Evolutionary conservation across 1,140 invertebrate species (phyloP).

Genomic region (Drosophila watanabei): DNA sequence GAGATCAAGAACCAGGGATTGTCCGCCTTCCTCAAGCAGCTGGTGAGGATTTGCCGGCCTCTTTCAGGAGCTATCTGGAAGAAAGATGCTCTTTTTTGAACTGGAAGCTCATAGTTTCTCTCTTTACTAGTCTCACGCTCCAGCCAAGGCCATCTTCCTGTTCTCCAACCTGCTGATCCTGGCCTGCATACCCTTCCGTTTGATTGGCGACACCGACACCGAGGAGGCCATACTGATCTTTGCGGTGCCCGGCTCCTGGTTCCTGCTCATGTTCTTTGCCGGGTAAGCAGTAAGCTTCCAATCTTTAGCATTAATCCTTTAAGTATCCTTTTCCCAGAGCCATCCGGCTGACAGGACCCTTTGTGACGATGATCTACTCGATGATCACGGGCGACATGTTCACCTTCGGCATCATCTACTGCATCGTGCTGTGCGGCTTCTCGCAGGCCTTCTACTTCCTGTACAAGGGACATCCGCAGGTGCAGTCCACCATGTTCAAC

Average conservation of each 20-base stretch:
- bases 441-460: constrained; percentile 98
- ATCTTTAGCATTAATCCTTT: not conserved
- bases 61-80: too few species aligned
- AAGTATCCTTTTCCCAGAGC: constrained; percentile 88
- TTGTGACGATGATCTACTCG: constrained; percentile 99
- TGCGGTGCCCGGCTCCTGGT: constrained; percentile 97
- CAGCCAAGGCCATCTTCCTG: constrained; percentile 97
- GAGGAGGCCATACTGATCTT: constrained; percentile 97
- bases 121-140: constrained; percentile 93
- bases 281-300: constrained; percentile 91
- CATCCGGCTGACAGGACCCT: constrained; percentile 96
- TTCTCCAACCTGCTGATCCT: constrained; percentile 97
- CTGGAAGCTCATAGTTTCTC: not conserved
- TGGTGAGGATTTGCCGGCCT: constrained; percentile 90
- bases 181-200: constrained; percentile 95
- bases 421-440: constrained; percentile 97
- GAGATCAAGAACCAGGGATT: constrained; percentile 98
- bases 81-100: too few species aligned
- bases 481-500: constrained; percentile 92
- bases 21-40: constrained; percentile 95
- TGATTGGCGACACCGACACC: constrained; percentile 90
- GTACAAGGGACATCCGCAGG: constrained; percentile 95
- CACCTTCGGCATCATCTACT: constrained; percentile 98
- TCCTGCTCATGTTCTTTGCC: constrained; percentile 99
- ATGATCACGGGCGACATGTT: constrained; percentile 99